Evolutionary conservation across 2,888 invertebrate genomes (phyloP).

Genomic region (Andrena fulva): DNA sequence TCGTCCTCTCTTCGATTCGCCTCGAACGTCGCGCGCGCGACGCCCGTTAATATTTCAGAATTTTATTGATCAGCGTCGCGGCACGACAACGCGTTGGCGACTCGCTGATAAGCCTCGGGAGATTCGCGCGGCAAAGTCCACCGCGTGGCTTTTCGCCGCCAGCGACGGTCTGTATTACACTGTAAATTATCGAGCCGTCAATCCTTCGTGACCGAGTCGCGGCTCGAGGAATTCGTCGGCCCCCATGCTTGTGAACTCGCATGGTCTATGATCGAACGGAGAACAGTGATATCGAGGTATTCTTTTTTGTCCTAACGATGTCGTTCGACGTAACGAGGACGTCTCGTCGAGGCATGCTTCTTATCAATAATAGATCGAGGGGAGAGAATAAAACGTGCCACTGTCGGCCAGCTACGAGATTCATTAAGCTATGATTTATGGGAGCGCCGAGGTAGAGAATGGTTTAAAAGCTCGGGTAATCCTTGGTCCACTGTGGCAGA

Average conservation of each 20-base stretch:
- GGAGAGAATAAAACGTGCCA: background rate
- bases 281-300: background rate
- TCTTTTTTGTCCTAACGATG: background rate
- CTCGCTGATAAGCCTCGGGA: background rate
- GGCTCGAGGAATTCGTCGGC: background rate
- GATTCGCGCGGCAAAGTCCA: too few species aligned
- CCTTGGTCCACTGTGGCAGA: background rate
- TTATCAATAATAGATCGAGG: too few species aligned
- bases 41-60: conserved; percentile 52
- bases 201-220: background rate
- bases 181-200: too few species aligned
- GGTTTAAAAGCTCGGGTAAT: background rate
- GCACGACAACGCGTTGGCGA: conserved; percentile 30
- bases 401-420: background rate
- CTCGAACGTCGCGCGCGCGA: conserved; percentile 24
- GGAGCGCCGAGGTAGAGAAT: background rate
- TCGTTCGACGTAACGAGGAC: too few species aligned
- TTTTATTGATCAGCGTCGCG: conserved; percentile 50
- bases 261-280: background rate
- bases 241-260: too few species aligned
- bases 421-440: conserved; percentile 25
- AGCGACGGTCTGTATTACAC: too few species aligned
- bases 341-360: too few species aligned
- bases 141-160: too few species aligned
- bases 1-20: conserved; percentile 27